Evolutionary conservation across 2,797 vertebrate genomes (phyloP), one percentile per base, ranked within the genome.

Genomic region (Melanotaenia nigrans): DNA sequence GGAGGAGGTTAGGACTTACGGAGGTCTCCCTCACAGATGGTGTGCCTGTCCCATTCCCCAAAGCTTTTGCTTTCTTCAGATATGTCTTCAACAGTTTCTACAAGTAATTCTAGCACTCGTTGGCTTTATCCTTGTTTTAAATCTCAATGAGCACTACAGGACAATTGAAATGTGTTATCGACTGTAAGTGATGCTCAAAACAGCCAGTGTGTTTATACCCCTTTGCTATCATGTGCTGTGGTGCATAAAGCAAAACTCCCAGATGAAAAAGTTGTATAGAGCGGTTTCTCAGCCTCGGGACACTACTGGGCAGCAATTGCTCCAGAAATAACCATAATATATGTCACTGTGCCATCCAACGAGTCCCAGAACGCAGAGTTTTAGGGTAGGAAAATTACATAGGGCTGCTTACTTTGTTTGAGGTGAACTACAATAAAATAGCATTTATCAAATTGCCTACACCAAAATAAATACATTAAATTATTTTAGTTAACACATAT

Each of bases 1-100:
- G 79, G 82, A 79, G 79, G 81, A 82, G 81, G 74, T 65, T 11
- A 84, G 70, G 76, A 82, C 76, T 78, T 85, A 83, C 73, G 80
- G 71, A 85, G 78, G 79, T 79, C 74, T 77, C 65, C 66, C 64
- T 80, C 90, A 88, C 92, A 93, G 91, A 92, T 92, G 91, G 92
- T 83, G 76, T 55, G 73, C 82, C 86, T 69, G 80, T 90, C 71
- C 71, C 78, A 85, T 85, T 90, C 84, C 86, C 89, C 55, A 75
- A 87, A 81, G 89, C 85, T 79, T 33, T 77, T 77, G 72, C 71
- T 87, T 74, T 84, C 65, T 63, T 61, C 83, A 88, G 71, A 83
- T 73, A 54, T 22, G 75, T 70, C 72, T 86, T 72, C 53, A 71
- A 80, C 71, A 65, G 67, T 78, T 71, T 85, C 85, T 82, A 76